Conservation (phyloP, 2,797 vertebrate genomes). For the Rachycentron canadum region DNA sequence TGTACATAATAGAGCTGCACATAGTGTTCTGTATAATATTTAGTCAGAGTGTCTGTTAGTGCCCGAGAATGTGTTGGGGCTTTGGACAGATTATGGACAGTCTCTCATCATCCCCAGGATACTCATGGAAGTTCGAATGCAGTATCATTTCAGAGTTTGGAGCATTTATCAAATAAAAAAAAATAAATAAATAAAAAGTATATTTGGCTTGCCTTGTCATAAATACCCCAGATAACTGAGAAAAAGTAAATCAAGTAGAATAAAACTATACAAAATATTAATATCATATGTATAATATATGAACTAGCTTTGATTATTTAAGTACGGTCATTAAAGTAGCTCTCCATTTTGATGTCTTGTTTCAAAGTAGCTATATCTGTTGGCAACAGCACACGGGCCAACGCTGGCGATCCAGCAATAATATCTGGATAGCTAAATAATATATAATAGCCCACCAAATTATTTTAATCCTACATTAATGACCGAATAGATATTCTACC, state of each 20-base stretch:
- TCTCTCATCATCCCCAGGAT: neutral
- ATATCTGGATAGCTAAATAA: too few relatives aligned
- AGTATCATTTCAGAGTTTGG: neutral
- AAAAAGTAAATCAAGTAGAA: neutral
- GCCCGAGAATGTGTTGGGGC: neutral
- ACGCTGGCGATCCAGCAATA: too few relatives aligned
- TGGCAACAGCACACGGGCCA: too few relatives aligned
- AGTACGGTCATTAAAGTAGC: too few relatives aligned
- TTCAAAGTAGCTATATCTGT: neutral
- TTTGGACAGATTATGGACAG: neutral
- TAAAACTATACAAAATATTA: neutral
- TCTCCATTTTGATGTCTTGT: too few relatives aligned
- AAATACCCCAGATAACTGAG: neutral
- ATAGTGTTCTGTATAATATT: slow-evolving; percentile 1
- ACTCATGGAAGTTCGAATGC: neutral
- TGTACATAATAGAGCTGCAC: neutral
- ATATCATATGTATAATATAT: neutral
- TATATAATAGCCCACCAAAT: too few relatives aligned
- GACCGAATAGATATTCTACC: too few relatives aligned
- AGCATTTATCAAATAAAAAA: neutral
- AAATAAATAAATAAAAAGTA: neutral
- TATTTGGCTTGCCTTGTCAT: neutral
- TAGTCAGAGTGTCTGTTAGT: neutral
- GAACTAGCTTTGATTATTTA: neutral
- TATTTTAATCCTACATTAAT: too few relatives aligned